Conservation (phyloP, 2,113 vertebrate genomes). For the Chauna torquata region DNA sequence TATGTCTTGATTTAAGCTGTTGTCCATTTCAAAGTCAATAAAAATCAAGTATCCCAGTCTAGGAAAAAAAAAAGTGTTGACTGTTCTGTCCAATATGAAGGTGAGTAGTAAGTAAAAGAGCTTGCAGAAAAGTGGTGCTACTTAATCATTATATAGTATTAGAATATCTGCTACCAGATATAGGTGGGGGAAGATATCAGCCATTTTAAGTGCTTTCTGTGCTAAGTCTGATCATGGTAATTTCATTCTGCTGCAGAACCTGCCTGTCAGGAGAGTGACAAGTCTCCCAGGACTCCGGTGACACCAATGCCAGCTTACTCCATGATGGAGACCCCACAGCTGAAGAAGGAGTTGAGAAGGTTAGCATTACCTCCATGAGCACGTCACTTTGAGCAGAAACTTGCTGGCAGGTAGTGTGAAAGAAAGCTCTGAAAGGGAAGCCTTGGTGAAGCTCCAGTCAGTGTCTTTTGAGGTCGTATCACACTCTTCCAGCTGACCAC, state of each 20-base stretch:
- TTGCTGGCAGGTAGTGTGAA: neutral
- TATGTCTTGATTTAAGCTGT: neutral
- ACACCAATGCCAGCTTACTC: constrained; percentile 92
- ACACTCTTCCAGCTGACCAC: neutral
- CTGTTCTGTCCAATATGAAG: neutral
- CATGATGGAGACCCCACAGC: constrained; percentile 91
- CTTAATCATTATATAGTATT: neutral
- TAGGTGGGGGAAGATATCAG: neutral
- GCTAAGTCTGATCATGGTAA: neutral
- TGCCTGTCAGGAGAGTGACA: constrained; percentile 49
- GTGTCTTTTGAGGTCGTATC: neutral
- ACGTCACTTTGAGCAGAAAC: neutral
- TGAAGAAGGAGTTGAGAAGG: constrained; percentile 91
- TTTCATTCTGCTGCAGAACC: constrained; percentile 66
- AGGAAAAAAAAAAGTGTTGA: neutral
- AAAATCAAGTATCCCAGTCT: neutral
- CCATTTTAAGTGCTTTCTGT: neutral
- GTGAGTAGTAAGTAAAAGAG: neutral
- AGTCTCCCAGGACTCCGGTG: constrained; percentile 75
- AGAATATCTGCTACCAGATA: neutral
- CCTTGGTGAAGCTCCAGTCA: neutral
- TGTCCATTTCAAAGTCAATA: neutral
- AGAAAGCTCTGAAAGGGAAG: neutral
- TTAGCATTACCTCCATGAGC: constrained; percentile 46
- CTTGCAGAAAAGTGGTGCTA: neutral